These are phyloP conservation scores for Drosophila miranda DNA, from an alignment of 1,140 invertebrate species.

Conservation along the genomic window DNA sequence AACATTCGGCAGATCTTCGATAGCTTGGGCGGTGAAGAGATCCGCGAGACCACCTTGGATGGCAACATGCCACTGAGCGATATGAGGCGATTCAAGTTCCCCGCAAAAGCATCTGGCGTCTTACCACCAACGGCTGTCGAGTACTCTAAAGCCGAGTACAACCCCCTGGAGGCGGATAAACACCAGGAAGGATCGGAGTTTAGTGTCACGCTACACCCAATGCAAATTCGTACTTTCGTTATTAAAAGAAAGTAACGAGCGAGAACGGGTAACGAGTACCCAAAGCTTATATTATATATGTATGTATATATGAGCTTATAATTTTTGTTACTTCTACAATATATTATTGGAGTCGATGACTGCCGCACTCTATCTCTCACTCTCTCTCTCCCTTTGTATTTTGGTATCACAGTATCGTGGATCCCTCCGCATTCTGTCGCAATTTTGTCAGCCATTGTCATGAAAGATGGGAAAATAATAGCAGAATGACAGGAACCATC, in stretches of 20 bases:
- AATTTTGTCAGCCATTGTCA: no score
- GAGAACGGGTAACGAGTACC: no score
- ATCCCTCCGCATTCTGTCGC: no score
- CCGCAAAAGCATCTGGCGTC: conserved; percentile 38
- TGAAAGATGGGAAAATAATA: no score
- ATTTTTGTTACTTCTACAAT: no score
- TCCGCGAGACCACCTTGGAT: conserved; percentile 71
- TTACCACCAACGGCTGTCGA: conserved; percentile 6
- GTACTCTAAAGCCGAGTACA: conserved; percentile 24
- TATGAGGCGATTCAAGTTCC: conserved; percentile 65
- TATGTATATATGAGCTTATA: no score
- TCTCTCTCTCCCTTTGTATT: no score
- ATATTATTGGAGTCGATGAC: no score
- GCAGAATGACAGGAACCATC: no score
- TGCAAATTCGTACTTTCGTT: conserved; percentile 76
- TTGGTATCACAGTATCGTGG: no score
- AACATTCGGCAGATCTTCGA: conserved; percentile 60
- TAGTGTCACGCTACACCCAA: conserved; percentile 59
- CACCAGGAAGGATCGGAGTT: conserved; percentile 54
- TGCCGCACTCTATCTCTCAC: no score
- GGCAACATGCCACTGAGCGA: conserved; percentile 59
- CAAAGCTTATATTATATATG: no score
- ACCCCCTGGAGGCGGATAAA: conserved; percentile 22
- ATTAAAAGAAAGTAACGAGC: conserved; percentile 27
- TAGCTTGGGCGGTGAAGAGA: conserved; percentile 38